phyloP scores from a whole-genome alignment of 2,888 invertebrate genomes.

The Aspidapion aeneum region DNA sequence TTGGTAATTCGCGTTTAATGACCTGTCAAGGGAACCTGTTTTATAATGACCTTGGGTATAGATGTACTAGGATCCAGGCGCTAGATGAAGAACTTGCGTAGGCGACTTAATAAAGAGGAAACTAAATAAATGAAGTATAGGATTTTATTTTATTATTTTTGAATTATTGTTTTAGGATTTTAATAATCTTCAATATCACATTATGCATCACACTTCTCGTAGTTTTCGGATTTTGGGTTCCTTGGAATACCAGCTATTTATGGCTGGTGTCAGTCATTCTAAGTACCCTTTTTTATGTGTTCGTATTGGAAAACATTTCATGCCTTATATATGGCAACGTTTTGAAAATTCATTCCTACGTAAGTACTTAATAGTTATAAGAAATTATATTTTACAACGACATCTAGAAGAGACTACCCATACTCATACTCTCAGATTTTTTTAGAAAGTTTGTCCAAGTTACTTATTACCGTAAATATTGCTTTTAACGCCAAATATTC shows the following conservation, averaged over 20 bases:
- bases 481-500: no score
- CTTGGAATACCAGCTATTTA: constrained; percentile 26
- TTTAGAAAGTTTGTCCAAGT: no score
- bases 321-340: constrained; percentile 21
- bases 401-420: not conserved
- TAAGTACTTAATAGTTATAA: constrained; percentile 17
- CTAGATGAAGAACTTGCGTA: no score
- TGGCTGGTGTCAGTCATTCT: constrained; percentile 30
- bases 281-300: constrained; percentile 26
- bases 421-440: no score
- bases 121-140: no score
- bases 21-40: no score
- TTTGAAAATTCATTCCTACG: constrained; percentile 13
- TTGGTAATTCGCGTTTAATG: no score
- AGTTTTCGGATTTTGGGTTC: constrained; percentile 34
- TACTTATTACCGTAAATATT: no score
- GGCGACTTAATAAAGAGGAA: no score
- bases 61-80: no score
- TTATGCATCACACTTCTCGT: constrained; percentile 24
- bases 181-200: constrained; percentile 19
- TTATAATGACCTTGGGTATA: no score
- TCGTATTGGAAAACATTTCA: constrained; percentile 30
- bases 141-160: no score
- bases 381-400: not conserved
- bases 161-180: constrained; percentile 20